These are phyloP conservation scores for Onychostruthus taczanowskii DNA, from an alignment of 2,113 vertebrate species.

Conservation along the genomic window DNA sequence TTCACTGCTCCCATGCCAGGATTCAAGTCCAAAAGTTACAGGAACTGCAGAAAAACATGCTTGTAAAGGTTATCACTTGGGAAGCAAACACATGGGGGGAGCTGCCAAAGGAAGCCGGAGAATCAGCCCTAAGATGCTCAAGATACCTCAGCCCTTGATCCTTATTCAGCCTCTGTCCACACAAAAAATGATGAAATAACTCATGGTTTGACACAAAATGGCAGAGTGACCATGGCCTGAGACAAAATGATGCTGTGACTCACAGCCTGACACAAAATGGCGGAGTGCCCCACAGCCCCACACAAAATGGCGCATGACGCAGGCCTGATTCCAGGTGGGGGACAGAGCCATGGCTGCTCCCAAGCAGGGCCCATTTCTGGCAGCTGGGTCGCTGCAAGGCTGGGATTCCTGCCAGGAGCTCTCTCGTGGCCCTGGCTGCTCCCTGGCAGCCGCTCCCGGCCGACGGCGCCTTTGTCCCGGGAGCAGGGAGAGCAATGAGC, in stretches of 20 bases:
- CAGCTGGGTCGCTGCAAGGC: not conserved
- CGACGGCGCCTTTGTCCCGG: not conserved
- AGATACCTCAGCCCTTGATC: not conserved
- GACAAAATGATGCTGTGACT: not conserved
- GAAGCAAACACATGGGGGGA: not conserved
- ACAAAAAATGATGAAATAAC: not conserved
- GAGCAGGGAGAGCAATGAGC: not conserved
- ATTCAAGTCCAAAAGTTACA: not conserved
- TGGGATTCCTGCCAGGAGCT: not conserved
- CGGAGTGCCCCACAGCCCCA: accelerated
- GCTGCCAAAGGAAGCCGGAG: not conserved
- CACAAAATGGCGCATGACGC: not conserved
- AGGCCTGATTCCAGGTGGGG: not conserved
- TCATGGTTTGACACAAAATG: not conserved
- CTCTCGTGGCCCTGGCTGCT: not conserved
- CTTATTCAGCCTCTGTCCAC: not conserved
- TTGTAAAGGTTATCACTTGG: not conserved
- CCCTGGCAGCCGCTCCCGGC: not conserved
- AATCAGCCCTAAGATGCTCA: not conserved
- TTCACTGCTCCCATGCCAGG: accelerated
- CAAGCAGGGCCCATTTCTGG: not conserved
- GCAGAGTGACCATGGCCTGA: accelerated
- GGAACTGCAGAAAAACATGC: not conserved
- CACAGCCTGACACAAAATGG: not conserved
- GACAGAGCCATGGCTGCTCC: accelerated